Evolutionary conservation across 2,888 invertebrate species (phyloP), one percentile per base, ranked within the genome.

Genomic region (Sympetrum striolatum): DNA sequence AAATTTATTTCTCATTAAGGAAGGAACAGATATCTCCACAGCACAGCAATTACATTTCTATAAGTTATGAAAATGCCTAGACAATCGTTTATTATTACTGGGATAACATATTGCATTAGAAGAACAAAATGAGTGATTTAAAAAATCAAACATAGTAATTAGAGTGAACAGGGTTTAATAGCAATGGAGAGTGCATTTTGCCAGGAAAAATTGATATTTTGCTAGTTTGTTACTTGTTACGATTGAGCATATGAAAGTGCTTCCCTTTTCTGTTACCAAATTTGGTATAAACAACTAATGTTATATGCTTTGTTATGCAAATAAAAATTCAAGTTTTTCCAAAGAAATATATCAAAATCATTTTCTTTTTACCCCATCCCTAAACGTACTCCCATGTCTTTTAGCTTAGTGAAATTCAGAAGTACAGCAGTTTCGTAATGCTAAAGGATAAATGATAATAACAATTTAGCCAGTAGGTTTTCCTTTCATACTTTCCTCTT

Each of bases 161-260:
- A 86, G 60, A 86, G 86, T 37, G 86, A 64, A 86, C 86, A 86
- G 86, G 86, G 86, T 86, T 86, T 64, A 86, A 86, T 86, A 86
- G 86, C 86, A 86, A 64, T 60, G 86, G 86, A 60, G 60, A 86
- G 86, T 60, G 86, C 86, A 86, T 86, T 86, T 86, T 86, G 86
- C 86, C 86, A 86, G 86, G 86, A 86, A 86, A 82, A 86, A 86
- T 86, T 86, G 86, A 86, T 86, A 86, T 86, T 86, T 86, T 86
- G 86, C 86, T 86, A 86, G 86, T 86, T 86, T 86, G 86, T 86
- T 86, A 86, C 86, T 86, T 86, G 86, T 86, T 86, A 86, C 86
- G 64, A 86, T 86, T 86, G 86, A 86, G 86, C 86, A 86, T 86
- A 86, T 86, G 86, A 64, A 86, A 86, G 86, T 86, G 86, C 86